Evolutionary conservation across 2,797 vertebrate species (phyloP).

Genomic region (Jordanella pulchra): DNA sequence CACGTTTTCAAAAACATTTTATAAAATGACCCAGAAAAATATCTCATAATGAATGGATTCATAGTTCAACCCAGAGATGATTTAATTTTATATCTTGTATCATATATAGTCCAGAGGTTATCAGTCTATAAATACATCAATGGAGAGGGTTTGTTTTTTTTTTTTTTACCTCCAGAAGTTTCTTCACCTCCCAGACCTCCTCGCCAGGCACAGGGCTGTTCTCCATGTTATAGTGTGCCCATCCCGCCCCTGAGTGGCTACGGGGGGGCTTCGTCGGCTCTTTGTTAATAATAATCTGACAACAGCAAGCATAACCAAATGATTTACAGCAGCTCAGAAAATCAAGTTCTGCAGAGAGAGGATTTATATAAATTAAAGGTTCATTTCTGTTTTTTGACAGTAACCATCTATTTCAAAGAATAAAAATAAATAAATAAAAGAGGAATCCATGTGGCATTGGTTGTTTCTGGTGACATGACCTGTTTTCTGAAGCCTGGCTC

Average conservation of each 20-base stretch:
- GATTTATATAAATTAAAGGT: too few species aligned
- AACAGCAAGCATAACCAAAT: conserved; percentile 11
- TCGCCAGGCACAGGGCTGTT: conserved; percentile 80
- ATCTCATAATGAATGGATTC: neutral
- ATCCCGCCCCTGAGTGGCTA: conserved; percentile 46
- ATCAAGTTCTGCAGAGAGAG: too few species aligned
- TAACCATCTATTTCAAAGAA: too few species aligned
- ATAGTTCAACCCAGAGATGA: neutral
- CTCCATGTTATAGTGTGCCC: conserved; percentile 93
- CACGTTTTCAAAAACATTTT: neutral
- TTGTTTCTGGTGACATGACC: too few species aligned
- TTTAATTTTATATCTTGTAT: neutral
- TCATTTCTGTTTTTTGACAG: too few species aligned
- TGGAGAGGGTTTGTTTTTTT: conserved; percentile 23
- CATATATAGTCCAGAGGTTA: neutral
- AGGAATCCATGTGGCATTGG: too few species aligned
- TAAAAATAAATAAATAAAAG: too few species aligned
- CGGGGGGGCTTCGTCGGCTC: conserved; percentile 72
- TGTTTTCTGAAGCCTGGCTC: too few species aligned
- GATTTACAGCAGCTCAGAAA: conserved; percentile 1
- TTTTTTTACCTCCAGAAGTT: conserved; percentile 87
- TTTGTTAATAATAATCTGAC: conserved; percentile 94
- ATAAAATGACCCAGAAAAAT: neutral
- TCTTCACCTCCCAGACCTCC: conserved; percentile 96
- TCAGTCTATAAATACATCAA: neutral